Conservation (phyloP, 2,888 invertebrate genomes). For the Cephus runcator region DNA sequence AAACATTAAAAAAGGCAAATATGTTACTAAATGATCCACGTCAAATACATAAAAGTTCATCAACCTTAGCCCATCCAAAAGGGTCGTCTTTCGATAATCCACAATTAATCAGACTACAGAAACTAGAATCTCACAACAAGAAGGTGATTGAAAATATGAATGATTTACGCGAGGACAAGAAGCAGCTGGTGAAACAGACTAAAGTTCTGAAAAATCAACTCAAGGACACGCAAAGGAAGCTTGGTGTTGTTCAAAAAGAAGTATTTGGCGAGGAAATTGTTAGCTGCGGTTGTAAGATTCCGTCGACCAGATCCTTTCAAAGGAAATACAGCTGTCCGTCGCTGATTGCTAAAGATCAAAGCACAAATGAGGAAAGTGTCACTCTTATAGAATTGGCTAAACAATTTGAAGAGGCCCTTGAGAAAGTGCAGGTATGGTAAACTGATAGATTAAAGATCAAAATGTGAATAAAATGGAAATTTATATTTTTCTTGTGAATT, state of each 20-base stretch:
- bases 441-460: not conserved
- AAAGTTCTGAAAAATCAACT: conserved; percentile 6
- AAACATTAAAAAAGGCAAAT: conserved; percentile 15
- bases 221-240: conserved; percentile 6
- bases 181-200: conserved; percentile 9
- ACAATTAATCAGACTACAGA: conserved; percentile 14
- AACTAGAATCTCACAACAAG: conserved; percentile 13
- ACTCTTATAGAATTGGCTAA: conserved; percentile 21
- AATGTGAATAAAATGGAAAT: not conserved
- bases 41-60: not conserved
- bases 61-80: not conserved
- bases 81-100: conserved; percentile 2
- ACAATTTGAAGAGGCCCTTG: conserved; percentile 26
- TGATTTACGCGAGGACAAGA: conserved; percentile 10
- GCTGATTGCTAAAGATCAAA: not conserved
- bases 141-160: conserved; percentile 11
- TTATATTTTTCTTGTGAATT: not conserved
- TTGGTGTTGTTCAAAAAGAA: conserved; percentile 14
- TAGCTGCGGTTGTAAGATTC: not conserved
- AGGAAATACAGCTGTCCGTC: conserved; percentile 9
- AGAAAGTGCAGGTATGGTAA: conserved; percentile 26
- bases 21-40: conserved; percentile 10
- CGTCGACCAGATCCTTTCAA: not conserved
- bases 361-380: not conserved
- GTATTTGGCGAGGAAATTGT: conserved; percentile 5